phyloP scores from a whole-genome alignment of 2,888 invertebrate genomes.

The Catocala nupta region DNA sequence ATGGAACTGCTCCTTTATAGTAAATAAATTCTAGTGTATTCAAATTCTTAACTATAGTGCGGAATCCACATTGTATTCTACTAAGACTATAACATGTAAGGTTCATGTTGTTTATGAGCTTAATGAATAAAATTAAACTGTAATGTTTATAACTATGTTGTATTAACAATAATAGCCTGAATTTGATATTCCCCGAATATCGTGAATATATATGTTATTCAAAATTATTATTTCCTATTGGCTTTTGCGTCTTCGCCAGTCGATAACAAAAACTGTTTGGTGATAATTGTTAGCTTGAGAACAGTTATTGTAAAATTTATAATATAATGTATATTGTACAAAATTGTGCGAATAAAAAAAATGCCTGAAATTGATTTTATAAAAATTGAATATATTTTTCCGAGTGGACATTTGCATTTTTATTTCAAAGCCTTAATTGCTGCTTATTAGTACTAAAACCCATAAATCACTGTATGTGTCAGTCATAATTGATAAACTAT shows the following conservation, averaged over 20 bases:
- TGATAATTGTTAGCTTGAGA: conserved; percentile 58
- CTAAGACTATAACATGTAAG: neutral
- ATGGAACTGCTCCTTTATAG: too few species aligned
- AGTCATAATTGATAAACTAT: too few species aligned
- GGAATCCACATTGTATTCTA: neutral
- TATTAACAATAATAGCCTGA: conserved; percentile 15
- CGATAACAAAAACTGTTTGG: conserved; percentile 38
- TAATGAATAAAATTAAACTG: conserved; percentile 22
- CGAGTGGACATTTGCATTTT: conserved; percentile 79
- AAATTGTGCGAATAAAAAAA: conserved; percentile 82
- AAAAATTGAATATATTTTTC: conserved; percentile 87
- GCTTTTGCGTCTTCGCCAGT: conserved; percentile 30
- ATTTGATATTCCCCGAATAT: neutral
- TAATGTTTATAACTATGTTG: conserved; percentile 30
- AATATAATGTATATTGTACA: conserved; percentile 78
- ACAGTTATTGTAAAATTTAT: conserved; percentile 60
- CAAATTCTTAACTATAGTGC: too few species aligned
- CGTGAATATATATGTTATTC: neutral
- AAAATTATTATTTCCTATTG: conserved; percentile 11
- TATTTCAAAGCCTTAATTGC: conserved; percentile 37
- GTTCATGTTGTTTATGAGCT: conserved; percentile 33
- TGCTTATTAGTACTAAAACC: neutral
- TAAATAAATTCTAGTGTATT: too few species aligned
- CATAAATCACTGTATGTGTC: too few species aligned
- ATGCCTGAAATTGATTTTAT: conserved; percentile 87